Evolutionary conservation across 2,797 vertebrate species (phyloP).

Genomic region (Sebastiscus albofasciatus): DNA sequence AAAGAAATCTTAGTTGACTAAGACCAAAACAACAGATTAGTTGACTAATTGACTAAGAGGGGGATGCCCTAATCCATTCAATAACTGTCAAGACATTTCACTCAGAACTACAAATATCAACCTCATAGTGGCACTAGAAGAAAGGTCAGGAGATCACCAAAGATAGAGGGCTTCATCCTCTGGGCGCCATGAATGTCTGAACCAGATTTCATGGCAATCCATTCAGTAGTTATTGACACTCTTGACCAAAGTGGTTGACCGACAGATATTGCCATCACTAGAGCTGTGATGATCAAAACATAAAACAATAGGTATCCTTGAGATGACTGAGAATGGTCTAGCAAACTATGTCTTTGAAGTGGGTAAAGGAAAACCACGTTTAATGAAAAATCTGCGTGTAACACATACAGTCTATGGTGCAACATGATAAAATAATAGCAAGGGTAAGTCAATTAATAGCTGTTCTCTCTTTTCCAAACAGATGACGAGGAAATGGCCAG

Average conservation of each 20-base stretch:
- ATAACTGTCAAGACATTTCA: neutral
- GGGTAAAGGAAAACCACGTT: neutral
- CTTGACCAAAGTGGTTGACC: neutral
- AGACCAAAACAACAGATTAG: too few relatives aligned
- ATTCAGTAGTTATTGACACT: neutral
- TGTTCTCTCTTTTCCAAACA: constrained; percentile 56
- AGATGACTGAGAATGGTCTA: neutral
- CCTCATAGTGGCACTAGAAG: neutral
- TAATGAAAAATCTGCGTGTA: neutral
- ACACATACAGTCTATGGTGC: neutral
- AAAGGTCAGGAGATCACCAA: too few relatives aligned
- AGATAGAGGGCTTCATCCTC: too few relatives aligned
- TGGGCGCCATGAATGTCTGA: too few relatives aligned
- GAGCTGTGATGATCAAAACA: neutral
- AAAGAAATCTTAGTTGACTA: too few relatives aligned
- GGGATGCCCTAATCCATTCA: too few relatives aligned
- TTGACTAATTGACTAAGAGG: too few relatives aligned
- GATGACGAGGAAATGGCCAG: constrained; percentile 87
- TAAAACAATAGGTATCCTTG: neutral
- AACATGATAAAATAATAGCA: neutral
- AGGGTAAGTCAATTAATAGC: neutral
- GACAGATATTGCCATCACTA: neutral
- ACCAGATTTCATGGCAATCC: too few relatives aligned
- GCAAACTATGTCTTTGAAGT: neutral
- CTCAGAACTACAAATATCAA: neutral